Base-by-base conservation (phyloP, 2,888 invertebrate species). In the Perithous albicinctus region DNA sequence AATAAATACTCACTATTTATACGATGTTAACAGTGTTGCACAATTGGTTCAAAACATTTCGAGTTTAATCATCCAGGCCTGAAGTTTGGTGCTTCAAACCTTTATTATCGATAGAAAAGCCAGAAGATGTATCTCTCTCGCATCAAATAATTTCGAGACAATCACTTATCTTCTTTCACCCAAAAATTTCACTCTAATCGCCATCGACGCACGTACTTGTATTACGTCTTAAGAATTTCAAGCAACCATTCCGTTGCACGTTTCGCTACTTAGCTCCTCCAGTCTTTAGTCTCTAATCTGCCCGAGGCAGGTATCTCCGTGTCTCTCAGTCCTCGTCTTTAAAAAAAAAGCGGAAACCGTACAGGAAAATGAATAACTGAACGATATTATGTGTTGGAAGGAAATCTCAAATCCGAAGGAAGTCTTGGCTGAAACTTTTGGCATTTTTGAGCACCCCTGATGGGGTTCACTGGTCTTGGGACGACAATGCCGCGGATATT, bases 401-500 rank as follows among this genome's bases (percentile, higher is more conserved):
- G 2, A 1, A 0, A 8, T 18, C 46, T 20, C 46, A 8, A 48
- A 20, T 48, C 48, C 48, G 2, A 48, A 20, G 48, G 20, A 46
- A 18, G 8, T 18, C 2, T 46, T 7, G 4, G 18, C 6, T 18
- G 18, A 15, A 8, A 46, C 38, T 66, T 23, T 59, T 43, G 4
- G 6, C 8, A 56, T 56, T 72, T 66, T 76, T 76, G 83, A 83
- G 83, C 84, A 80, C 80, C 83, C 77, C 80, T 81, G 83, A n/a
- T n/a, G n/a, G n/a, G n/a, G 32, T 20, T 20, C 38, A 7, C 23
- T 12, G 54, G 29, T 12, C 23, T 61, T 0, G 26, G 10, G 20
- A 72, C 67, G 80, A 78, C 80, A 78, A 80, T 80, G 72, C 78
- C 74, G 66, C 72, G 84, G 87, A 87, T 87, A 88, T 88, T 89